phyloP scores from a whole-genome alignment of 2,797 vertebrate species.

The Lagodon rhomboides region DNA sequence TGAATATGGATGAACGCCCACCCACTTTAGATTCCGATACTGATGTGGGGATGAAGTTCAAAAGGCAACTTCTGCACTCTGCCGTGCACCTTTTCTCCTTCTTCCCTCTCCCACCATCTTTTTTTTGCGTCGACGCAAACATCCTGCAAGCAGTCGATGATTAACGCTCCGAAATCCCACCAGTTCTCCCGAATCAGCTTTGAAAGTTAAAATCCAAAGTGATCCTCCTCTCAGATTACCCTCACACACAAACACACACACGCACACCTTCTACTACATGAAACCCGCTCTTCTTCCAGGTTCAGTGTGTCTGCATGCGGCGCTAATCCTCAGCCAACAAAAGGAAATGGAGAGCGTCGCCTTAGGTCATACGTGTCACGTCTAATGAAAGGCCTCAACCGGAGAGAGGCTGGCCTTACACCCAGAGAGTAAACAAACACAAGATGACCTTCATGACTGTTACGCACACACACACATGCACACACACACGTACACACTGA shows the following conservation, averaged over 20 bases:
- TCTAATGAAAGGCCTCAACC: slow-evolving; percentile 64
- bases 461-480: slow-evolving; percentile 14
- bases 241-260: slow-evolving; percentile 2
- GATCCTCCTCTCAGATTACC: slow-evolving; percentile 53
- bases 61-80: slow-evolving; percentile 7
- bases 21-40: slow-evolving; percentile 12
- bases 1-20: slow-evolving; percentile 7
- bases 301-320: slow-evolving; percentile 37
- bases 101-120: slow-evolving; percentile 1
- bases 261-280: slow-evolving; percentile 23
- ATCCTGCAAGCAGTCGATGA: slow-evolving; percentile 40
- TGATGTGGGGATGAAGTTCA: background rate
- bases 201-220: slow-evolving; percentile 61
- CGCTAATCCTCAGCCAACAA: slow-evolving; percentile 50
- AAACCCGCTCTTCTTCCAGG: background rate
- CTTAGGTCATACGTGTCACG: slow-evolving; percentile 60
- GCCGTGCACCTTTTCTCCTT: slow-evolving; percentile 12
- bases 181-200: slow-evolving; percentile 65
- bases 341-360: slow-evolving; percentile 36
- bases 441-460: slow-evolving; percentile 61
- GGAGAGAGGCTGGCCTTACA: slow-evolving; percentile 49
- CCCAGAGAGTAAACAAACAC: slow-evolving; percentile 64
- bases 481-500: slow-evolving; percentile 15
- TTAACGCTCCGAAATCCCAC: slow-evolving; percentile 59
- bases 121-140: background rate